Evolutionary conservation across 2,888 invertebrate genomes (phyloP), one percentile per base, ranked within the genome.

Genomic region (Drosophila suboccidentalis): DNA sequence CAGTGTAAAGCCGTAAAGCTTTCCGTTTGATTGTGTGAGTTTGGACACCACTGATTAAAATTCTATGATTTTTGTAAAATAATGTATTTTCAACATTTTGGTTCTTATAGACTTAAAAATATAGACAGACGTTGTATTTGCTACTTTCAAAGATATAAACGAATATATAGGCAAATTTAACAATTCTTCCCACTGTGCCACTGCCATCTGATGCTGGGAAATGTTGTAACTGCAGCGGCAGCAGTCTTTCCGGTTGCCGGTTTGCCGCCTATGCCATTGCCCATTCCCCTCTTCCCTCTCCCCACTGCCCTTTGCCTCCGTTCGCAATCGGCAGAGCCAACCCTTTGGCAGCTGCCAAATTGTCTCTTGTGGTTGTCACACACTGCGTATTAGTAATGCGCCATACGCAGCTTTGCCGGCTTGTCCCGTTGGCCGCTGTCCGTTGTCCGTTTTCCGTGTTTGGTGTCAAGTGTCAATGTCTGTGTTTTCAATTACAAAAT

Each of bases 341-440:
- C 89, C 83, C 83, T 81, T 84, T 85, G 84, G 84, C 87, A 89
- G 82, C 86, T 90, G 89, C 89, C 90, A 90, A 90, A 90, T 86
- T 90, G 89, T 89, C 90, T 90, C 90, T 83, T 89, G 87, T 78
- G 90, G 90, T 85, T 81, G 78, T 74, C 90, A 87, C 88, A 86
- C 87, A 86, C 80, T 86, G 90, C 89, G 86, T 89, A 85, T 87
- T 89, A 89, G 89, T 87, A 89, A 84, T 89, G 87, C 82, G 82
- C 87, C 81, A 77, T 76, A 86, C 81, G 84, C 81, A 87, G 78
- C 88, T 76, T 80, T 73, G 64, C 59, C 69, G 70, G 46, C 53
- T 65, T 32, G 32, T 67, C 57, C 50, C 34, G 26, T 34, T 22
- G 51, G 15, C 43, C 61, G 36, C 34, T 43, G 41, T 36, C 39